A percentile compares a stretch with the other conserved stretches of the same genome.
Conservation (phyloP, 1,140 invertebrate genomes). For the Battus philenor region DNA sequence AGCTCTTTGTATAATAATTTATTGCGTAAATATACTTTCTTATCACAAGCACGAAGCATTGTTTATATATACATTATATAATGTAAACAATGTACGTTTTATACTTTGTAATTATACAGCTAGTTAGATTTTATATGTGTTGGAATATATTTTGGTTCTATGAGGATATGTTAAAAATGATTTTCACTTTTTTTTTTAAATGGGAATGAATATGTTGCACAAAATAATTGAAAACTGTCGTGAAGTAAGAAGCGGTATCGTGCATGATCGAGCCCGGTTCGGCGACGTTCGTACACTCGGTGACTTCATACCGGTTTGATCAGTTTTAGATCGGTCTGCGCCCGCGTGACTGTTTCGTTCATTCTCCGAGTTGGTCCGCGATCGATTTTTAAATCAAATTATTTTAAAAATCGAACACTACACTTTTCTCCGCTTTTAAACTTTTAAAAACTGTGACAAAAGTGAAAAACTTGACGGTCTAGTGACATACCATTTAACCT, state of each 20-base stretch:
- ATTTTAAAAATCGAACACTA: conserved; percentile 21
- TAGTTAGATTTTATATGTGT: too few relatives aligned
- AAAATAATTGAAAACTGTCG: conserved; percentile 19
- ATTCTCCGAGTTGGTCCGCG: conserved; percentile 29
- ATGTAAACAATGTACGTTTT: too few relatives aligned
- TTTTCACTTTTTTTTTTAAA: conserved; percentile 1
- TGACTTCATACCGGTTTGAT: conserved; percentile 63
- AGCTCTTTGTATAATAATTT: neutral
- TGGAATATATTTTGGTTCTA: too few relatives aligned
- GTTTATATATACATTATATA: too few relatives aligned
- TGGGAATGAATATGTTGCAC: conserved; percentile 15
- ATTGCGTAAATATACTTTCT: neutral
- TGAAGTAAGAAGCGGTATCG: conserved; percentile 41
- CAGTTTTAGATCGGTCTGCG: conserved; percentile 59
- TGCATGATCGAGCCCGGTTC: conserved; percentile 35
- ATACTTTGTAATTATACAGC: too few relatives aligned
- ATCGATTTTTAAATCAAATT: conserved; percentile 36
- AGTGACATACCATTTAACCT: conserved; percentile 18
- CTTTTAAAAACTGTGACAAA: conserved; percentile 16
- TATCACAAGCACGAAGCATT: too few relatives aligned
- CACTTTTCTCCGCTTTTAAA: conserved; percentile 8
- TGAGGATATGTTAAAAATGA: too few relatives aligned
- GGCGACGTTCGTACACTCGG: conserved; percentile 32
- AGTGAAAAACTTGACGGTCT: conserved; percentile 8
- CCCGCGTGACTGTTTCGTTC: conserved; percentile 43